These are phyloP conservation scores for Sebastolobus alascanus DNA, from an alignment of 2,797 vertebrate species.

Conservation along the genomic window DNA sequence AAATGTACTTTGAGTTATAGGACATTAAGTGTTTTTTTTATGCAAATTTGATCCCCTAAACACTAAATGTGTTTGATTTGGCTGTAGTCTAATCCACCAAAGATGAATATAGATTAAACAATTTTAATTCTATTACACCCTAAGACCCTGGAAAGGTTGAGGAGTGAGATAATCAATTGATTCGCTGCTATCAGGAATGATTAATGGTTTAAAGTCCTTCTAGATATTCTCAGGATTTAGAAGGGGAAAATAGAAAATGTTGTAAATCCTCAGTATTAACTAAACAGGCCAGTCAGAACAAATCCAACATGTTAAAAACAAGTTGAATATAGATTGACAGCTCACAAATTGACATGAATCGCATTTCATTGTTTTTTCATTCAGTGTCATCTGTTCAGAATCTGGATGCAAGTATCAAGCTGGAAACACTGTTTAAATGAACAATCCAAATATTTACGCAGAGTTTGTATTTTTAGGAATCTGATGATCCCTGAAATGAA, in stretches of 20 bases:
- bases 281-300: slow-evolving; percentile 20
- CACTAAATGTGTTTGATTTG: slow-evolving; percentile 34
- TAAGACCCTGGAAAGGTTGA: slow-evolving; percentile 20
- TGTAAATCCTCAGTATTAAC: slow-evolving; percentile 40
- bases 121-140: slow-evolving; percentile 20
- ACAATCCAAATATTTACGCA: neutral
- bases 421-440: neutral
- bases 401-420: slow-evolving; percentile 22
- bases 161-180: slow-evolving; percentile 42
- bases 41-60: slow-evolving; percentile 34
- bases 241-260: neutral
- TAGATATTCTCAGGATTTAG: slow-evolving; percentile 10
- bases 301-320: slow-evolving; percentile 32
- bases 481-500: slow-evolving; percentile 15
- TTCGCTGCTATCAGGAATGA: slow-evolving; percentile 44
- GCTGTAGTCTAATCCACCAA: slow-evolving; percentile 65
- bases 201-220: slow-evolving; percentile 9
- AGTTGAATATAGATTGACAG: slow-evolving; percentile 23
- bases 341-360: slow-evolving; percentile 28
- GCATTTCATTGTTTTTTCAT: slow-evolving; percentile 28
- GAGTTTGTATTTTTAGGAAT: slow-evolving; percentile 29
- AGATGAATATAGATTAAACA: slow-evolving; percentile 53
- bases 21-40: slow-evolving; percentile 26
- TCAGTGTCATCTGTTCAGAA: slow-evolving; percentile 48
- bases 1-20: slow-evolving; percentile 35